Base-by-base conservation (phyloP, 2,888 invertebrate species). In the Andrena minutula region DNA sequence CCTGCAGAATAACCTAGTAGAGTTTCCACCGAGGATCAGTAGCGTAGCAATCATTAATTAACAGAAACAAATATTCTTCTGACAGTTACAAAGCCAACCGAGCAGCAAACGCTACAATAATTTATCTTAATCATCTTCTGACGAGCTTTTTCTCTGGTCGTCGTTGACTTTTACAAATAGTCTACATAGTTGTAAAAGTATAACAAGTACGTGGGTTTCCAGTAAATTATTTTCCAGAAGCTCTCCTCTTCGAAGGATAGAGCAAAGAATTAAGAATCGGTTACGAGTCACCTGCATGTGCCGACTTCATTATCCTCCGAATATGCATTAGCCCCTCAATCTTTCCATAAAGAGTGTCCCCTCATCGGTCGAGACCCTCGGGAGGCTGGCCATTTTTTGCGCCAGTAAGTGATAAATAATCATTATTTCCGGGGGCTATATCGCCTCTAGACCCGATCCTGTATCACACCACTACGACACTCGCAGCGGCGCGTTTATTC, bases 401-500 rank as follows among this genome's bases (percentile, higher is more conserved):
- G n/a, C 8, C 2, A 1, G 49, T 26, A 63, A 47, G 23, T 68
- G 51, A 72, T 47, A 70, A 76, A 71, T 74, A 73, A 82, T 66
- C 75, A 64, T 76, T 61, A 66, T 32, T 71, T 56, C 61, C 66
- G 51, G 35, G 23, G 69, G 72, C 28, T 53, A 69, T 61, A 53
- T 16, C 32, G 60, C 58, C 5, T 2, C 35, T 68, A 72, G 68
- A 69, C 75, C 72, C 84, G 65, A 66, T 75, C 68, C 70, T 66
- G 79, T 61, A 53, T 49, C 41, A 65, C 49, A 23, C 58, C 66
- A 70, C 71, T 35, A 53, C 71, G 60, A 63, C 73, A 81, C 65
- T 53, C 7, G 41, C 23, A 20, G 69, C 60, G 66, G 47, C 75
- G 82, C 76, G 79, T 83, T 86, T 77, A 60, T 86, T 71, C 51